Evolutionary conservation across 2,797 vertebrate species (phyloP).

Genomic region (Pelochelys cantorii): DNA sequence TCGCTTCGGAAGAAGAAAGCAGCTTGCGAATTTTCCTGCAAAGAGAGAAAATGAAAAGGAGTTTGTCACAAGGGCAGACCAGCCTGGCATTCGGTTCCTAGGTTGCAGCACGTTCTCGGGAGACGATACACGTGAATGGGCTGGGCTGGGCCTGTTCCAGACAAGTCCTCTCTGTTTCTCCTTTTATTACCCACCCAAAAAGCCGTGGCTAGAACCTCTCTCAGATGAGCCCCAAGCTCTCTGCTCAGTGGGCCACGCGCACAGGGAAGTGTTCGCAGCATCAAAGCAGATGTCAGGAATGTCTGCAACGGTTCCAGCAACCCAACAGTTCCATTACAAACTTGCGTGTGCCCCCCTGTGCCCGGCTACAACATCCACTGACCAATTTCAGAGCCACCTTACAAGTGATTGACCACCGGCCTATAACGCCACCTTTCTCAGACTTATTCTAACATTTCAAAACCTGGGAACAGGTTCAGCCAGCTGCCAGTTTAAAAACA

Average conservation of each 20-base stretch:
- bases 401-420: not conserved
- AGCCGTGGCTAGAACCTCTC: not conserved
- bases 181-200: not conserved
- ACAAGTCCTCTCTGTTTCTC: not conserved
- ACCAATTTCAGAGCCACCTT: not conserved
- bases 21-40: slow-evolving; percentile 86
- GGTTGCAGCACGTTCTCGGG: fast-evolving
- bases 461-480: not conserved
- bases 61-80: not conserved
- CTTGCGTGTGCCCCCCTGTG: fast-evolving
- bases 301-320: fast-evolving
- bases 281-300: not conserved
- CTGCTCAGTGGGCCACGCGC: not conserved
- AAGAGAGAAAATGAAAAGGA: slow-evolving; percentile 15
- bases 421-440: not conserved
- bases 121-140: fast-evolving
- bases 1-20: slow-evolving; percentile 87
- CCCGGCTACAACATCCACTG: not conserved
- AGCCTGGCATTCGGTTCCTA: not conserved
- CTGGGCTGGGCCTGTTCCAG: not conserved
- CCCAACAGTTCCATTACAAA: not conserved
- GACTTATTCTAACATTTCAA: not conserved
- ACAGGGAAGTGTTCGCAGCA: not conserved
- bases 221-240: not conserved
- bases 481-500: not conserved